These are phyloP conservation scores for Bathynomus jamesi DNA, from an alignment of 1,140 invertebrate genomes.

Conservation along the genomic window DNA sequence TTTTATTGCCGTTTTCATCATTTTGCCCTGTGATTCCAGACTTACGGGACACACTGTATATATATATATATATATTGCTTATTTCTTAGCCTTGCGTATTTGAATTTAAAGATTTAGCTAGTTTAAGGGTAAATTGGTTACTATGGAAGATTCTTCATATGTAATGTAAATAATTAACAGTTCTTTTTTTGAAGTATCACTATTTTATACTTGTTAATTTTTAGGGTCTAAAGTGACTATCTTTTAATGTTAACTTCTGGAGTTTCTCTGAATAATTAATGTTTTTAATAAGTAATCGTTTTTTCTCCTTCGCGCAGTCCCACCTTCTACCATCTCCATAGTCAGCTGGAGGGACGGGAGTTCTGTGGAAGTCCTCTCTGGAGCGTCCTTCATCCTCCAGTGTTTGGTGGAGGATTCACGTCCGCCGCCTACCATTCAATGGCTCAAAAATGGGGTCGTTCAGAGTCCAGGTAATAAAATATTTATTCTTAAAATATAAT, in stretches of 20 bases:
- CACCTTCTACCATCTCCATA: not conserved
- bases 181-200: too few species aligned
- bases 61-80: too few species aligned
- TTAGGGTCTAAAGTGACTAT: not conserved
- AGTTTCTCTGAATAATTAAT: not conserved
- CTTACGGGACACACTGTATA: too few species aligned
- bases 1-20: too few species aligned
- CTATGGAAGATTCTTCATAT: too few species aligned
- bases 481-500: too few species aligned
- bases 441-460: slow-evolving; percentile 64
- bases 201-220: not conserved
- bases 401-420: slow-evolving; percentile 75
- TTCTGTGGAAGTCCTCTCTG: slow-evolving; percentile 7
- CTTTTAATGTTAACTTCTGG: not conserved
- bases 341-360: slow-evolving; percentile 11
- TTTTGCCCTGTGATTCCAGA: too few species aligned
- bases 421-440: slow-evolving; percentile 74
- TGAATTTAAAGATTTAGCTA: too few species aligned
- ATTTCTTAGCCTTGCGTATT: too few species aligned
- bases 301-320: slow-evolving; percentile 5
- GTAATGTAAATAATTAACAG: not conserved
- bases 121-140: too few species aligned
- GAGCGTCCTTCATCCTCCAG: slow-evolving; percentile 55
- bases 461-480: not conserved
- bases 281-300: not conserved